Evolutionary conservation across 2,113 vertebrate species (phyloP).

Genomic region (Zootoca vivipara): DNA sequence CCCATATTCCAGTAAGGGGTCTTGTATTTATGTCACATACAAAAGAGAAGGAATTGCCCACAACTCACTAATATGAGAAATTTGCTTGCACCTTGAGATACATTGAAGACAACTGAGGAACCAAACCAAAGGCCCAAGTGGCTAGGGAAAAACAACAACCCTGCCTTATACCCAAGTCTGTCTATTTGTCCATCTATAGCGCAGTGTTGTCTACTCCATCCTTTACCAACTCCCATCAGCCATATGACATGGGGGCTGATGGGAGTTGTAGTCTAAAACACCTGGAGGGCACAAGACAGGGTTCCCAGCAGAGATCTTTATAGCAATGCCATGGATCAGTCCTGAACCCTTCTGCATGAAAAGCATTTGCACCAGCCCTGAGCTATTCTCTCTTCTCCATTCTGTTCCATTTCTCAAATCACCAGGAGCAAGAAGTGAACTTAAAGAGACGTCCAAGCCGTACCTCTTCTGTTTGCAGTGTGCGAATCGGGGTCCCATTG

Average conservation of each 20-base stretch:
- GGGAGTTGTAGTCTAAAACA: no score
- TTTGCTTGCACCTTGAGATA: neutral
- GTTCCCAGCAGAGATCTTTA: neutral
- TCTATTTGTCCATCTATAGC: neutral
- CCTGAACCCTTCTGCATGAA: neutral
- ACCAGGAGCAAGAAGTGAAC: neutral
- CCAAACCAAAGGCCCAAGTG: neutral
- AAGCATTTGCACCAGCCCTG: no score
- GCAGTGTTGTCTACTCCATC: neutral
- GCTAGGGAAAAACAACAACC: neutral
- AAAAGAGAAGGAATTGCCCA: neutral
- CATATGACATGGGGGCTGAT: no score
- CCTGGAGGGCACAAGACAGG: no score
- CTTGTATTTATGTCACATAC: neutral
- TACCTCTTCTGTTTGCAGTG: conserved; percentile 88
- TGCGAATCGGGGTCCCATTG: conserved; percentile 89
- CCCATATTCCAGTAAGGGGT: neutral
- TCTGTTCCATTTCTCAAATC: neutral
- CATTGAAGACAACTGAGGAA: neutral
- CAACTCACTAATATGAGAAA: neutral
- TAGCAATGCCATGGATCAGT: neutral
- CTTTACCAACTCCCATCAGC: no score
- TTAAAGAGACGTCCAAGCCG: neutral
- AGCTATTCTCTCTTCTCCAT: neutral
- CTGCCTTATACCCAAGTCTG: neutral